These are phyloP conservation scores for Plestiodon gilberti DNA, from an alignment of 2,113 vertebrate species.

Conservation along the genomic window DNA sequence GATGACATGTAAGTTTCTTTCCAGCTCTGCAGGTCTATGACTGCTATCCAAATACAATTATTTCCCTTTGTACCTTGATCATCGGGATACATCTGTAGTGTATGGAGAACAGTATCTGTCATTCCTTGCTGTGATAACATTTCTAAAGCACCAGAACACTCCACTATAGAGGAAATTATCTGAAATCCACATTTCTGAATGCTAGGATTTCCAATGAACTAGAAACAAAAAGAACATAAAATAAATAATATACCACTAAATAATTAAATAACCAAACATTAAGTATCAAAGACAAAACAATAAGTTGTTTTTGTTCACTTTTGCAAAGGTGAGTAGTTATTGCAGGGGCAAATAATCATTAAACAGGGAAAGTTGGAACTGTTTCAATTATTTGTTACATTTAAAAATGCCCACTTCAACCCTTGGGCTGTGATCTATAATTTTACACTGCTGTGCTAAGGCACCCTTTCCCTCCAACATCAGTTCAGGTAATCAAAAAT, in stretches of 20 bases:
- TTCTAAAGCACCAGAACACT: constrained; percentile 85
- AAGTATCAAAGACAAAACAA: not conserved
- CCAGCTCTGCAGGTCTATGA: not conserved
- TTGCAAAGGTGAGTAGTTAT: constrained; percentile 17
- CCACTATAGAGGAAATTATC: constrained; percentile 83
- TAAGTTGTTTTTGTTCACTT: rapidly evolving
- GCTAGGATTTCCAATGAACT: constrained; percentile 89
- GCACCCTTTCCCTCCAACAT: not conserved
- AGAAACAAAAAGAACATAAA: constrained; percentile 40
- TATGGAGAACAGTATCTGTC: constrained; percentile 88
- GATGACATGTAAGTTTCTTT: not conserved
- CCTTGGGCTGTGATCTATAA: not conserved
- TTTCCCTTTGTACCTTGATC: constrained; percentile 80
- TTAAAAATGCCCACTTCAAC: not conserved
- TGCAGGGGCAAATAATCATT: not conserved
- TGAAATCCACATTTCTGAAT: constrained; percentile 89
- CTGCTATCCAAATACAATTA: not conserved
- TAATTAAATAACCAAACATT: constrained; percentile 10
- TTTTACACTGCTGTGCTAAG: not conserved
- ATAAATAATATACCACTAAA: constrained; percentile 5
- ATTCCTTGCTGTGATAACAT: constrained; percentile 89
- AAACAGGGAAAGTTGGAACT: not conserved
- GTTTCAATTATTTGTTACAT: not conserved
- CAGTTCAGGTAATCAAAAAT: not conserved
- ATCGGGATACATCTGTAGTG: constrained; percentile 90